These are phyloP conservation scores for Periplaneta americana DNA, from an alignment of 1,140 invertebrate genomes.

Conservation along the genomic window DNA sequence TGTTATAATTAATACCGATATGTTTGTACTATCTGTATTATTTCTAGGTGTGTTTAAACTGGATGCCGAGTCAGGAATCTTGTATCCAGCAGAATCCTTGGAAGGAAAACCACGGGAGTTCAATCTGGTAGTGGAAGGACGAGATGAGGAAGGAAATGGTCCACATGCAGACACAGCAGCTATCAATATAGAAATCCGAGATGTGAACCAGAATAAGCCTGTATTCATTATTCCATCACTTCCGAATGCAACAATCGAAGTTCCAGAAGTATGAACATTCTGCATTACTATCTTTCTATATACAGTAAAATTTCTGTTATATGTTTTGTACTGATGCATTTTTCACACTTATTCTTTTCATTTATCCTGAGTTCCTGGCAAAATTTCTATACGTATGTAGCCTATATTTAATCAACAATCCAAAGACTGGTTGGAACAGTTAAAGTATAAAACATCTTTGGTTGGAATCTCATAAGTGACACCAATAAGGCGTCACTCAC, in stretches of 20 bases:
- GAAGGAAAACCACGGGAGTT: conserved; percentile 55
- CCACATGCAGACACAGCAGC: conserved; percentile 59
- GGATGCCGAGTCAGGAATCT: conserved; percentile 65
- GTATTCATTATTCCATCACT: conserved; percentile 70
- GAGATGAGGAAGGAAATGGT: conserved; percentile 63
- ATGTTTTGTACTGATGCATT: no score
- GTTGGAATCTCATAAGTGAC: no score
- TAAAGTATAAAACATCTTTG: no score
- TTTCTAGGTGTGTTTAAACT: conserved; percentile 59
- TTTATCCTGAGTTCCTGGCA: no score
- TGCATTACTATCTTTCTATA: no score
- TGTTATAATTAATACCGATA: not conserved
- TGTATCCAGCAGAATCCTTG: conserved; percentile 68
- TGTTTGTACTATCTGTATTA: not conserved
- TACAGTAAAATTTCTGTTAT: no score
- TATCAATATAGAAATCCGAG: conserved; percentile 70
- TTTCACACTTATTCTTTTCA: no score
- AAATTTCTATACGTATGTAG: no score
- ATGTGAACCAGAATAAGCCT: conserved; percentile 81
- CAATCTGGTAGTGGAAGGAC: conserved; percentile 63
- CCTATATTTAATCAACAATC: no score
- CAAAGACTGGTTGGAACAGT: no score
- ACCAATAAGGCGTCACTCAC: no score
- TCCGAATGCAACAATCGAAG: conserved; percentile 66
- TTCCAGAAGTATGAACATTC: conserved; percentile 72